phyloP scores from a whole-genome alignment of 2,888 invertebrate genomes.

The Callosobruchus maculatus region DNA sequence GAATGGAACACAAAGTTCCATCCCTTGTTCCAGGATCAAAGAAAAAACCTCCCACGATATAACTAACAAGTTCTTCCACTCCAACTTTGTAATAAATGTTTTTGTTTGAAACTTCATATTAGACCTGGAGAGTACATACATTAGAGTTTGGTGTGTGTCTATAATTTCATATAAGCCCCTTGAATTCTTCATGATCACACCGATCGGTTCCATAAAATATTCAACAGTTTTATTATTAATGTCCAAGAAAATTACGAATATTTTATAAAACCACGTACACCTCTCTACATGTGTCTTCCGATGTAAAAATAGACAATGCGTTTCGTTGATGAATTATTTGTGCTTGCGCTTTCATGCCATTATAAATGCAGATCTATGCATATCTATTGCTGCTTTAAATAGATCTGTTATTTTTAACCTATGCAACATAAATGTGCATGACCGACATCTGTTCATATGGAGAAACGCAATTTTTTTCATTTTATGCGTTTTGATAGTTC shows the following conservation, averaged over 20 bases:
- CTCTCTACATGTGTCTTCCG: background rate
- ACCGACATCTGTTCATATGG: background rate
- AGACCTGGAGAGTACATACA: background rate
- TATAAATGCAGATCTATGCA: background rate
- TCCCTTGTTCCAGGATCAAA: background rate
- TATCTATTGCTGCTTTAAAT: background rate
- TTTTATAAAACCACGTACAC: background rate
- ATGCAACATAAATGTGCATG: background rate
- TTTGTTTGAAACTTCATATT: background rate
- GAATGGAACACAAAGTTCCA: too few species aligned
- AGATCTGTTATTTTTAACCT: background rate
- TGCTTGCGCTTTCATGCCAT: background rate
- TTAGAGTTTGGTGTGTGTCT: background rate
- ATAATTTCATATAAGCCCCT: background rate
- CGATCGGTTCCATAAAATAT: background rate
- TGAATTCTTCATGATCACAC: background rate
- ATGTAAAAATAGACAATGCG: background rate
- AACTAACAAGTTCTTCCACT: background rate
- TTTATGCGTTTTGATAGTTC: background rate
- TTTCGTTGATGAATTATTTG: background rate
- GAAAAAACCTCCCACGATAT: background rate
- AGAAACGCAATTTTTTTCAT: background rate
- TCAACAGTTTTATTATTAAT: background rate
- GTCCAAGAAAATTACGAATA: background rate
- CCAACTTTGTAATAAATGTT: background rate